Evolutionary conservation across 2,888 invertebrate species (phyloP).

Genomic region (Dendrolimus pini): DNA sequence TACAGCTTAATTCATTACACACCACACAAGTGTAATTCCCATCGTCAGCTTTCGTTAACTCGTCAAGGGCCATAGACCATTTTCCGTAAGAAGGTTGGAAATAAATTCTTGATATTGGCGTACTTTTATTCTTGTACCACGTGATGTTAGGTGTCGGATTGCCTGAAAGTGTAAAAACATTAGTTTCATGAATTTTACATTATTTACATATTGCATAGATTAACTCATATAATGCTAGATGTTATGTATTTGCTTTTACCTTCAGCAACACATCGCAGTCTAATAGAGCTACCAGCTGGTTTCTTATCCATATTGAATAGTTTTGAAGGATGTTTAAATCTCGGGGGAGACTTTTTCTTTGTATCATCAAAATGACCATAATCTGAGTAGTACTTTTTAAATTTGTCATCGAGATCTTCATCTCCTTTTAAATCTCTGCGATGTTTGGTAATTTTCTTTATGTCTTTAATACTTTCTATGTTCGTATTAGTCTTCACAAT

Average conservation of each 20-base stretch:
- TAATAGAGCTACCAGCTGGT: slow-evolving; percentile 87
- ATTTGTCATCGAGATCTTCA: slow-evolving; percentile 53
- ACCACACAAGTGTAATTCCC: slow-evolving; percentile 93
- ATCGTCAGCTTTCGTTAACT: slow-evolving; percentile 87
- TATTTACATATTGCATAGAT: not conserved
- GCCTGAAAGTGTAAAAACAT: slow-evolving; percentile 49
- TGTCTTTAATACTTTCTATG: slow-evolving; percentile 33
- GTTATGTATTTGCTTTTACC: slow-evolving; percentile 40
- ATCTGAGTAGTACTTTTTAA: slow-evolving; percentile 51
- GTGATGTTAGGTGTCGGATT: slow-evolving; percentile 89
- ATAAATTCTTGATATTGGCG: slow-evolving; percentile 78
- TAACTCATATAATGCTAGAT: not conserved
- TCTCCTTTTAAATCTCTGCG: slow-evolving; percentile 31
- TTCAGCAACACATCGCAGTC: slow-evolving; percentile 83
- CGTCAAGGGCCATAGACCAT: slow-evolving; percentile 86
- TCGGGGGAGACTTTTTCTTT: slow-evolving; percentile 50
- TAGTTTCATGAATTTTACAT: not conserved
- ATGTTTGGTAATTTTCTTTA: slow-evolving; percentile 27
- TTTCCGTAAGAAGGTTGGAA: slow-evolving; percentile 81
- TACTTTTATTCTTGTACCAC: slow-evolving; percentile 87
- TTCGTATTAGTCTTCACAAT: slow-evolving; percentile 46
- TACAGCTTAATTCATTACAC: slow-evolving; percentile 88
- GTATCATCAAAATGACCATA: slow-evolving; percentile 59
- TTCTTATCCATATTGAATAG: slow-evolving; percentile 74
- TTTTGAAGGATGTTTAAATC: slow-evolving; percentile 57